These are phyloP conservation scores for Microcebus griseorufus DNA, from an alignment of 2,113 vertebrate species.

Conservation along the genomic window DNA sequence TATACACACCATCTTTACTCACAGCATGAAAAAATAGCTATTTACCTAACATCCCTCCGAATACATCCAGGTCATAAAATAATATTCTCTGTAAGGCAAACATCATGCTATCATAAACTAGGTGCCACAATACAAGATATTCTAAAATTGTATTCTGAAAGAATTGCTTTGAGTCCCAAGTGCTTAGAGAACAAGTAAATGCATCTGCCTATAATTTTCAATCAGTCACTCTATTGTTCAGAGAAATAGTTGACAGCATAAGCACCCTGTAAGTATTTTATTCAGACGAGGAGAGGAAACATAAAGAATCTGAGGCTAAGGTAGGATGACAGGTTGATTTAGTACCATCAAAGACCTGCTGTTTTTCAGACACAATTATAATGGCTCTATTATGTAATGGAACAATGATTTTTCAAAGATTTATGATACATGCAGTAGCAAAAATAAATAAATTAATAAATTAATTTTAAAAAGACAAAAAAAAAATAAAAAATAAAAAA, in stretches of 20 bases:
- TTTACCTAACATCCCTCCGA: neutral
- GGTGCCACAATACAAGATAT: conserved; percentile 63
- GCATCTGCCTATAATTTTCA: conserved; percentile 82
- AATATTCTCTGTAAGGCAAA: conserved; percentile 26
- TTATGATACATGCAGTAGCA: conserved; percentile 55
- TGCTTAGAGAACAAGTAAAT: conserved; percentile 66
- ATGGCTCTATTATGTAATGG: conserved; percentile 69
- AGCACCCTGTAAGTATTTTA: conserved; percentile 72
- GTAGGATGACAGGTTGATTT: conserved; percentile 78
- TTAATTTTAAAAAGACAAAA: neutral
- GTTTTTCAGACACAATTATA: conserved; percentile 68
- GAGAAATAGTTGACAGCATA: conserved; percentile 79
- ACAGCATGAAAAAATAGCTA: neutral
- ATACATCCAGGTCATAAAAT: conserved; percentile 3
- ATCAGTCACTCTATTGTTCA: conserved; percentile 83
- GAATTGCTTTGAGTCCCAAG: conserved; percentile 62
- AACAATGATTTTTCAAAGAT: conserved; percentile 69
- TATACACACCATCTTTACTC: neutral
- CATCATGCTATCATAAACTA: conserved; percentile 67
- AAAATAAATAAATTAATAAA: conserved; percentile 47
- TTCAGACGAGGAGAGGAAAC: conserved; percentile 59
- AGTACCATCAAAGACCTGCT: conserved; percentile 64
- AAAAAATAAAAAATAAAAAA: neutral
- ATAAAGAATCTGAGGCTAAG: conserved; percentile 69
- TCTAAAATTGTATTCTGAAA: conserved; percentile 65